These are phyloP conservation scores for Drosophila lacteicornis DNA, from an alignment of 1,140 invertebrate genomes.

Conservation along the genomic window DNA sequence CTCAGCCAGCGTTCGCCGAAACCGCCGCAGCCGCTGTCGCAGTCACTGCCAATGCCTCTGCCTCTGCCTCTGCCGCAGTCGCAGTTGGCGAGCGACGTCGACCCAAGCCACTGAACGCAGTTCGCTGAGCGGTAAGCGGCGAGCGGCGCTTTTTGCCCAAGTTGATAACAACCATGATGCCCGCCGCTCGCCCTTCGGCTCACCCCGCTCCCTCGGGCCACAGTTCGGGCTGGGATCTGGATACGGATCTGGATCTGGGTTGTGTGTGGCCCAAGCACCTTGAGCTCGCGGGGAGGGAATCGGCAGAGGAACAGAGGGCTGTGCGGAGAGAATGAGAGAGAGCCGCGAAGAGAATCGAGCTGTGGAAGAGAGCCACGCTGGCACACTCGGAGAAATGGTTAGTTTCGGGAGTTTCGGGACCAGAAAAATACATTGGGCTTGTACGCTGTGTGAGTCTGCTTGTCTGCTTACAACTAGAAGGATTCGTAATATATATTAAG, in stretches of 20 bases:
- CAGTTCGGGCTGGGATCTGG: slow-evolving; percentile 18
- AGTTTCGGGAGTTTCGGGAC: too few relatives aligned
- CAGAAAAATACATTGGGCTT: too few relatives aligned
- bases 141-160: slow-evolving; percentile 68
- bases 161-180: slow-evolving; percentile 80
- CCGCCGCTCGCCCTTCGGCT: slow-evolving; percentile 15
- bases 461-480: too few relatives aligned
- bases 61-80: slow-evolving; percentile 11
- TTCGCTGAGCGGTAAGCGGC: slow-evolving; percentile 40
- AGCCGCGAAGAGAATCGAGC: slow-evolving; percentile 1
- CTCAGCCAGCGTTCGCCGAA: slow-evolving; percentile 56
- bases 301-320: slow-evolving; percentile 16
- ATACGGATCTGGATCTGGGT: slow-evolving; percentile 23
- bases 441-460: too few relatives aligned
- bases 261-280: slow-evolving; percentile 52
- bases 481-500: too few relatives aligned
- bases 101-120: slow-evolving; percentile 21
- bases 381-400: slow-evolving; percentile 26
- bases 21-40: slow-evolving; percentile 38
- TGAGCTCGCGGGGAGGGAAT: slow-evolving; percentile 41
- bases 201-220: slow-evolving; percentile 1
- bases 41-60: slow-evolving; percentile 5
- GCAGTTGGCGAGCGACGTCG: slow-evolving; percentile 1
- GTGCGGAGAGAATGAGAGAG: slow-evolving; percentile 24
- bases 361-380: slow-evolving; percentile 10